Conservation (phyloP, 2,797 vertebrate genomes). For the Leptoclinus maculatus region DNA sequence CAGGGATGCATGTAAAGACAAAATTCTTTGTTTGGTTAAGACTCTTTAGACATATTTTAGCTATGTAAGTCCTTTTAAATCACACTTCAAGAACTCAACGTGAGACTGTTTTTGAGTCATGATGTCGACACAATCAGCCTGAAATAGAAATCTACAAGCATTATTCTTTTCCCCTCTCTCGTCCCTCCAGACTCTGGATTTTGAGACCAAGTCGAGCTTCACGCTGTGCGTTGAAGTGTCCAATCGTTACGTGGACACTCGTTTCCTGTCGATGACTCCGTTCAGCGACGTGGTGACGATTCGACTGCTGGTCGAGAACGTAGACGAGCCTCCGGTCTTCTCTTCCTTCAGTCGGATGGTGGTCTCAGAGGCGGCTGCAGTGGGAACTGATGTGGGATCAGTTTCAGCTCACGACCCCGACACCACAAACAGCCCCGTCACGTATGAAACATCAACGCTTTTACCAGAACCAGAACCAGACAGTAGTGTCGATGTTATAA, state of each 20-base stretch:
- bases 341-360: slow-evolving; percentile 17
- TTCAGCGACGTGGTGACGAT: slow-evolving; percentile 44
- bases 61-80: too few relatives aligned
- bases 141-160: too few relatives aligned
- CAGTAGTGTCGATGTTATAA: not conserved
- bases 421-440: slow-evolving; percentile 36
- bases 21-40: too few relatives aligned
- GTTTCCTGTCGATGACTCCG: slow-evolving; percentile 5
- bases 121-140: not conserved
- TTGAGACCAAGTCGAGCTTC: slow-evolving; percentile 85
- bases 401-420: slow-evolving; percentile 58
- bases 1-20: too few relatives aligned
- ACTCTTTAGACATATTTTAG: too few relatives aligned
- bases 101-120: too few relatives aligned
- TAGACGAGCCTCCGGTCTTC: slow-evolving; percentile 54
- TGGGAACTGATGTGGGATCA: slow-evolving; percentile 49
- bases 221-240: slow-evolving; percentile 35
- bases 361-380: slow-evolving; percentile 44
- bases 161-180: too few relatives aligned
- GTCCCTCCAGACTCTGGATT: slow-evolving; percentile 87
- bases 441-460: slow-evolving; percentile 13
- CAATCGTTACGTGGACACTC: slow-evolving; percentile 48
- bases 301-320: slow-evolving; percentile 47
- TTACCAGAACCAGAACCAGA: not conserved
- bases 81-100: too few relatives aligned